Evolutionary conservation across 2,113 vertebrate genomes (phyloP).

Genomic region (human (Homo sapiens)): DNA sequence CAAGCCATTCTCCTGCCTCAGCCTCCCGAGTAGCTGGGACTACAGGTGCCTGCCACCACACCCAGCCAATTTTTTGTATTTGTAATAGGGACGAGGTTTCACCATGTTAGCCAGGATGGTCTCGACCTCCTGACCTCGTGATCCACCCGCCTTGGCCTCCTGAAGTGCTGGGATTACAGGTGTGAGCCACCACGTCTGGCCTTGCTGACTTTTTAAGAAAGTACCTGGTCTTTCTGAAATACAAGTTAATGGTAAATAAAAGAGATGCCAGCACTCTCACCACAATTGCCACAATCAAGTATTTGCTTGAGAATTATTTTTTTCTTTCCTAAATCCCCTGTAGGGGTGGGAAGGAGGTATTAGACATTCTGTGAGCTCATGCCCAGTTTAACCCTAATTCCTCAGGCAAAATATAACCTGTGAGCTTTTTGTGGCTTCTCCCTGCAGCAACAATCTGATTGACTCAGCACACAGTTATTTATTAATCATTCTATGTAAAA

Average conservation of each 20-base stretch:
- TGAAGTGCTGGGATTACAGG: no score
- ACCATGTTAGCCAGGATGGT: no score
- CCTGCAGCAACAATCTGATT: neutral
- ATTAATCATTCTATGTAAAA: neutral
- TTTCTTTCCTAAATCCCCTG: neutral
- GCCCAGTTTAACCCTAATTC: slow-evolving; percentile 55
- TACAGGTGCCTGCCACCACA: no score
- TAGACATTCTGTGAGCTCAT: slow-evolving; percentile 2
- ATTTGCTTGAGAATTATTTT: slow-evolving; percentile 37
- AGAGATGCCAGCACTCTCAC: neutral
- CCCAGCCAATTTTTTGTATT: no score
- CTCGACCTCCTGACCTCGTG: no score
- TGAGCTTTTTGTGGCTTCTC: slow-evolving; percentile 20
- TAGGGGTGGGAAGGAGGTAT: neutral
- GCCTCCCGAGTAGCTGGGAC: no score
- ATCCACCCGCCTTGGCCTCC: no score
- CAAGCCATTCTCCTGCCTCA: no score
- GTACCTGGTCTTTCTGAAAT: neutral
- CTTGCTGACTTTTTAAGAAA: neutral
- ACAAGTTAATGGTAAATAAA: neutral
- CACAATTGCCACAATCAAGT: neutral
- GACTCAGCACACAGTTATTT: neutral
- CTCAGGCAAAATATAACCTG: slow-evolving; percentile 56
- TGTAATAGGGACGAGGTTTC: no score
- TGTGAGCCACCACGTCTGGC: no score